Evolutionary conservation across 2,113 vertebrate species (phyloP).

Genomic region (Artemisiospiza belli): DNA sequence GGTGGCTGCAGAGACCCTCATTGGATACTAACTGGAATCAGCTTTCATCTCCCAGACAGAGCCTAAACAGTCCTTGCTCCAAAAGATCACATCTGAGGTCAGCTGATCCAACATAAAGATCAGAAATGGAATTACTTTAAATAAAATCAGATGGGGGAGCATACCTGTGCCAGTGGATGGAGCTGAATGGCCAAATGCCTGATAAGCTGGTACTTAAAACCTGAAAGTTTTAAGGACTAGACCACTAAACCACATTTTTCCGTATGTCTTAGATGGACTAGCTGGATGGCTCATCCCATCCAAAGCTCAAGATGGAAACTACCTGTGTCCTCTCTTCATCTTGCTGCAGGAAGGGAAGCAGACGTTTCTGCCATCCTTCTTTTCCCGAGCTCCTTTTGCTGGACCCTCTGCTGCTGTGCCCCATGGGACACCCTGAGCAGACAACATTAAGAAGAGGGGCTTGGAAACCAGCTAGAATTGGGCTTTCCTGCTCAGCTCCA

Average conservation of each 20-base stretch:
- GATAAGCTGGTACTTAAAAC: not conserved
- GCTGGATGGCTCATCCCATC: not conserved
- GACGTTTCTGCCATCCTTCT: not conserved
- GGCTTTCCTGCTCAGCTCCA: not conserved
- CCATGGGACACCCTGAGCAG: not conserved
- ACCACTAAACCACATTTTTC: not conserved
- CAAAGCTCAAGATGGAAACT: not conserved
- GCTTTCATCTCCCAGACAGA: not conserved
- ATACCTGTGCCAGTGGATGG: accelerated
- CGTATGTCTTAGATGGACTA: not conserved
- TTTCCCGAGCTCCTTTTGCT: not conserved
- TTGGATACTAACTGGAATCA: not conserved
- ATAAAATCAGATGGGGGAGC: not conserved
- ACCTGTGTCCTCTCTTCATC: not conserved
- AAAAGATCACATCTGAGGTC: conserved; percentile 1
- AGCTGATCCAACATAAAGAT: not conserved
- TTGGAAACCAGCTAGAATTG: not conserved
- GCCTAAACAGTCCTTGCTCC: not conserved
- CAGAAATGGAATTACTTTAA: not conserved
- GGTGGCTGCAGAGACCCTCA: not conserved
- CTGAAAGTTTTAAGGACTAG: not conserved
- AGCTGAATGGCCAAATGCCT: not conserved
- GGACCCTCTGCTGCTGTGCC: not conserved
- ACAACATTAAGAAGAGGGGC: not conserved
- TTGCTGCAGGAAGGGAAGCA: not conserved